Evolutionary conservation across 2,888 invertebrate genomes (phyloP), one percentile per base, ranked within the genome.

Genomic region (Caenorhabditis doughertyi): DNA sequence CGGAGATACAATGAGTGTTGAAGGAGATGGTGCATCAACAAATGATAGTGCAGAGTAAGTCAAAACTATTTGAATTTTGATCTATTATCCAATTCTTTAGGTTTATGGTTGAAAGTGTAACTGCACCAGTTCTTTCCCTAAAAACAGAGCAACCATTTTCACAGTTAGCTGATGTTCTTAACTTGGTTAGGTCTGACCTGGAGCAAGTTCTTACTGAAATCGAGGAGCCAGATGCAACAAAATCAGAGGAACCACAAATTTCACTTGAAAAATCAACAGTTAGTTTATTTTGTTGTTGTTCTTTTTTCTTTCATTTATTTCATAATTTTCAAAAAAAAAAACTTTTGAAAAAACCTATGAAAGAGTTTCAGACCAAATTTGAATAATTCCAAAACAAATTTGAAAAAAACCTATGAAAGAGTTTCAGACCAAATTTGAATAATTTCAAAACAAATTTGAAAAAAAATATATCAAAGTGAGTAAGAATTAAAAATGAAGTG

Each of bases 131-230:
- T 18, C 25, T 79, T 0, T 23, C 44, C 11, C 25, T 72, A n/a
- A 35, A 42, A 8, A 70, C 67, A 53, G 81, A 56, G 47, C 85
- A 56, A 76, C 84, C 74, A 71, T 83, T 87, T 53, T 84, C 84
- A 4, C 79, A 83, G 39, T 55, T 87, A 3, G 85, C 86, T 9
- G 84, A 87, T 74, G 86, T 84, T 55, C 67, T 87, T 13, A 87
- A 83, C 23, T 53, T 84, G 73, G 89, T 89, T 11, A 83, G 87
- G 49, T 71, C 73, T 23, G 90, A 90, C 64, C 65, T 90, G 62
- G 89, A 89, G 76, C 82, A 84, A 68, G 85, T 89, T 8, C 64
- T 89, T 5, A 74, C 79, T 7, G 82, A 87, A 42, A 85, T 88
- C 32, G 89, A 89, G 47, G 84, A 85, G 47, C 76, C 81, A 9